Conservation (phyloP, 2,888 invertebrate species). For the Eugnorisma glareosa region DNA sequence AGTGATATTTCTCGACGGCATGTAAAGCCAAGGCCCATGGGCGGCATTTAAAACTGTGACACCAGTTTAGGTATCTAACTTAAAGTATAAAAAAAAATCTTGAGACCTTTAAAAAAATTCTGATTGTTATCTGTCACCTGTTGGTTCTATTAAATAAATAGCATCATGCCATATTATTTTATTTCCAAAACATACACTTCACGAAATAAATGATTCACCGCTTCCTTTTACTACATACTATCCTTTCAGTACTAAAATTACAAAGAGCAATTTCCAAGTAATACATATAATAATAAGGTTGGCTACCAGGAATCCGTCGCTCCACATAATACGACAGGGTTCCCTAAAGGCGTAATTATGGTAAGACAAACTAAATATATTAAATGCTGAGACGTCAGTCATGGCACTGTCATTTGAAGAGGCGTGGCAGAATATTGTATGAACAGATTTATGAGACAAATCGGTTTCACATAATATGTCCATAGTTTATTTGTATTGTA, state of each 20-base stretch:
- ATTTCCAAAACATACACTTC: neutral
- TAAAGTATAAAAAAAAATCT: too few relatives aligned
- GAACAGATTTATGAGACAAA: constrained; percentile 44
- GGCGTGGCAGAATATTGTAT: constrained; percentile 52
- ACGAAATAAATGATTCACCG: neutral
- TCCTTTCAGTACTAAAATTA: constrained; percentile 16
- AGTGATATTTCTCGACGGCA: too few relatives aligned
- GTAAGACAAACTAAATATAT: constrained; percentile 27
- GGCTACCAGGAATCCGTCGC: neutral
- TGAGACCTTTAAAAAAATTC: neutral
- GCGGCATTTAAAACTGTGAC: too few relatives aligned
- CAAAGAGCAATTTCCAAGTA: constrained; percentile 16
- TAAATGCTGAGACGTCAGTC: constrained; percentile 31
- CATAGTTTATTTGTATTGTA: constrained; percentile 30
- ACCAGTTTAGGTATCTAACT: too few relatives aligned
- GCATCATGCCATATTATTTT: neutral
- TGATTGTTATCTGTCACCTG: neutral
- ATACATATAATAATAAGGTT: constrained; percentile 19
- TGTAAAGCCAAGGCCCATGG: too few relatives aligned
- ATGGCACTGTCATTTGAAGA: constrained; percentile 43
- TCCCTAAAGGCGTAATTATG: constrained; percentile 36
- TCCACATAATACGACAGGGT: constrained; percentile 39
- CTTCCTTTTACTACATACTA: neutral
- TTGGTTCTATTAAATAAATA: neutral
- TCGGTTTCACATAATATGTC: constrained; percentile 45